phyloP scores from a whole-genome alignment of 2,888 invertebrate genomes.

The Fissipunctia ypsillon region DNA sequence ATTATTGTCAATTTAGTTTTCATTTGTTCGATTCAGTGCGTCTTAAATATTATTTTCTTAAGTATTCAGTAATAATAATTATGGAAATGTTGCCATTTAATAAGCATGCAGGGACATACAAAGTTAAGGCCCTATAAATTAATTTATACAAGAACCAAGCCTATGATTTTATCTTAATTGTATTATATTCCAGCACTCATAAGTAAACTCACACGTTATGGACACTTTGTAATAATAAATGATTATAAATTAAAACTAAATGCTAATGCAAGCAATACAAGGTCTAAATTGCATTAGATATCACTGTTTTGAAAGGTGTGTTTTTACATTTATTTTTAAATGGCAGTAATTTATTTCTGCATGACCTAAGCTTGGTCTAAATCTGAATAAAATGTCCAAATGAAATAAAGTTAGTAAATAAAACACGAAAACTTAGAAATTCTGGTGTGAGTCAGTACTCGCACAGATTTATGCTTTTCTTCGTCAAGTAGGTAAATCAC shows the following conservation, averaged over 20 bases:
- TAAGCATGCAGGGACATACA: slow-evolving; percentile 14
- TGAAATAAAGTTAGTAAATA: neutral
- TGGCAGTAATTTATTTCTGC: slow-evolving; percentile 8
- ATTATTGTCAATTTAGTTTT: no score
- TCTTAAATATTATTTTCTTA: slow-evolving; percentile 4
- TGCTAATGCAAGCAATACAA: slow-evolving; percentile 28
- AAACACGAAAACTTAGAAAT: slow-evolving; percentile 10
- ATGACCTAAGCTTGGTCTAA: neutral
- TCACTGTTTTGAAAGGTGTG: slow-evolving; percentile 15
- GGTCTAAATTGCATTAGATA: slow-evolving; percentile 18
- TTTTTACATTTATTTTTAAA: slow-evolving; percentile 39
- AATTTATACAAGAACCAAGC: slow-evolving; percentile 53
- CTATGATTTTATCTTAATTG: slow-evolving; percentile 58
- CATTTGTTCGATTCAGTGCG: no score
- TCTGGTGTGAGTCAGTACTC: neutral
- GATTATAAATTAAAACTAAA: slow-evolving; percentile 38
- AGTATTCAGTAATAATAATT: slow-evolving; percentile 17
- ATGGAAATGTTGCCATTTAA: slow-evolving; percentile 46
- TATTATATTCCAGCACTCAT: slow-evolving; percentile 53
- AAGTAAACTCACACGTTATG: slow-evolving; percentile 34
- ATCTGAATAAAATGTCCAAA: slow-evolving; percentile 9
- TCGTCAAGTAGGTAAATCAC: slow-evolving; percentile 48
- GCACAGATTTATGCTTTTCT: slow-evolving; percentile 31
- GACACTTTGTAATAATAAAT: slow-evolving; percentile 33
- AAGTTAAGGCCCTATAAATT: slow-evolving; percentile 39